Conservation (phyloP, 1,140 invertebrate species). For the Pemphigus obesinymphae region DNA sequence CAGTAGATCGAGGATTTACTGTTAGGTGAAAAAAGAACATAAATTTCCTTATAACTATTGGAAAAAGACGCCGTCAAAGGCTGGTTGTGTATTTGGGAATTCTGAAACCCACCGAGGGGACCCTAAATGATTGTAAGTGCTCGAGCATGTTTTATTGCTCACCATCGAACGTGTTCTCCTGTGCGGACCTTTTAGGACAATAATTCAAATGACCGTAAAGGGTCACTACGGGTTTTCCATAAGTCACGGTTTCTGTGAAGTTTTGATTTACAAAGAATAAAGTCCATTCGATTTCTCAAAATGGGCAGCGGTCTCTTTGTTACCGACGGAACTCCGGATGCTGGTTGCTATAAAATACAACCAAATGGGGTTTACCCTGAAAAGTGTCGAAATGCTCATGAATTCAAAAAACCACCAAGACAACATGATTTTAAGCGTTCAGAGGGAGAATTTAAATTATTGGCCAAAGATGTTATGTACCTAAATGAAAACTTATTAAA, state of each 20-base stretch:
- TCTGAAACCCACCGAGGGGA: background rate
- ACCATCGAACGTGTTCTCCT: background rate
- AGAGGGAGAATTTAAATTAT: too few relatives aligned
- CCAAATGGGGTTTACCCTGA: background rate
- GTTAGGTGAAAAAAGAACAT: too few relatives aligned
- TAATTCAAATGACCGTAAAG: slow-evolving; percentile 17
- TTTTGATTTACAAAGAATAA: slow-evolving; percentile 2
- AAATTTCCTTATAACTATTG: too few relatives aligned
- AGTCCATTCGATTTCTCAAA: background rate
- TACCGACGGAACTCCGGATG: background rate
- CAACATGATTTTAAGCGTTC: too few relatives aligned
- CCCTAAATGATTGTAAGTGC: background rate
- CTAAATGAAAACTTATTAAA: too few relatives aligned
- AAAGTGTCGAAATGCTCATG: background rate
- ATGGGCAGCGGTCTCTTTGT: background rate
- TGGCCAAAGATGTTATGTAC: too few relatives aligned
- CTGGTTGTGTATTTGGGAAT: background rate
- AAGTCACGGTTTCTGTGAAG: background rate
- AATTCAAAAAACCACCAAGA: background rate
- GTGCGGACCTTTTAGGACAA: background rate
- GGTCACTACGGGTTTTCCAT: background rate
- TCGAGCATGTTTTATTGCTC: background rate
- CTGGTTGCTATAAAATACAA: background rate
- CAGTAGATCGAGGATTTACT: too few relatives aligned
- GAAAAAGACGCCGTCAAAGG: too few relatives aligned